Evolutionary conservation across 2,113 vertebrate genomes (phyloP), one percentile per base, ranked within the genome.

Genomic region (Podiceps cristatus): DNA sequence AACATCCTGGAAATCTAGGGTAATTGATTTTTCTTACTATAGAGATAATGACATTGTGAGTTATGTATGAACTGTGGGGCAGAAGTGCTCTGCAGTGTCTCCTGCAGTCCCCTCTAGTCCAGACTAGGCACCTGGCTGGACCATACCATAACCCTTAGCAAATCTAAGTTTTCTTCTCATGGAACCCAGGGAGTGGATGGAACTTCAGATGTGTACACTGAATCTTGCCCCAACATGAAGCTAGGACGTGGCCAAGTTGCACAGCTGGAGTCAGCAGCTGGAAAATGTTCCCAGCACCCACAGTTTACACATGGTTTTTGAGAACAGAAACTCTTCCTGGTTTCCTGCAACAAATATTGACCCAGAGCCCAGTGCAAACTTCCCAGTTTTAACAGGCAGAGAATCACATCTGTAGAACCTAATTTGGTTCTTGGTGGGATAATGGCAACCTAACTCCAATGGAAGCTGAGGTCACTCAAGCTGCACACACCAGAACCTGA

Each of bases 401-500:
- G 3, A 75, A 60, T 85, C 25, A 66, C 29, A 63, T 47, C 35
- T 23, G 52, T 2, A 50, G n/a, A 79, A 72, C 2, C 13, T 73
- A 55, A 76, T 58, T 25, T 44, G 19, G 80, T 72, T 90, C 45
- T 56, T 68, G 45, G 15, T 33, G 15, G 37, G 17, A 53, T 18
- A 88, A 49, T 16, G 53, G 91, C 23, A 92, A 78, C 56, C 18
- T 66, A 49, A 58, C 20, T 93, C 23, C 35, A 68, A 10, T 2
- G 19, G 53, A 87, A 82, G 33, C 8, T 83, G 77, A 27, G 5
- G 8, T 79, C 20, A 45, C 22, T 69, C 22, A n/a, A 37, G n/a
- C 17, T 44, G 24, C 0, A 0, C 23, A 60, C 11, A 78, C 1
- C 12, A 77, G 33, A 86, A 66, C 5, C 13, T 50, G 25, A 83